A percentile compares a stretch with the other conserved stretches of the same genome.
These are phyloP conservation scores for Drosophila putrida DNA, from an alignment of 2,888 invertebrate species.

Conservation along the genomic window DNA sequence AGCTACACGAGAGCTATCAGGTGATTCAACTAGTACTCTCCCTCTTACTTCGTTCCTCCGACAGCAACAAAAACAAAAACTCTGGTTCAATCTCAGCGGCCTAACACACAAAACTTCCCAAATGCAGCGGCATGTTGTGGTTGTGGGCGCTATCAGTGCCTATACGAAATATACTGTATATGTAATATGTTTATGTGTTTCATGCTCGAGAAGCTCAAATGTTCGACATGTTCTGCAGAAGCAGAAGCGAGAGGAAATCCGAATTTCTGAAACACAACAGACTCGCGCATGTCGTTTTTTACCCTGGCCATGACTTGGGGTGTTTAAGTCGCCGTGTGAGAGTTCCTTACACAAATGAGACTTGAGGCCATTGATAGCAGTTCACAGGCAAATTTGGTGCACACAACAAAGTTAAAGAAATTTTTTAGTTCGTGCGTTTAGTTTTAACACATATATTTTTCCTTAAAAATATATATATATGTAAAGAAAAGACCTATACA, in stretches of 20 bases:
- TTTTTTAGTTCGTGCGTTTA: background rate
- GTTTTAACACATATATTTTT: background rate
- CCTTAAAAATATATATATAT: too few species aligned
- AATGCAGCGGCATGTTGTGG: constrained; percentile 44
- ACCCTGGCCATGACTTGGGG: background rate
- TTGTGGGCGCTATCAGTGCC: constrained; percentile 52
- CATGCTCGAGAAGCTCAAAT: constrained; percentile 7
- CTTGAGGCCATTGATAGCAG: background rate
- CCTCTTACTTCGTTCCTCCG: background rate
- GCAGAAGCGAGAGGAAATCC: background rate
- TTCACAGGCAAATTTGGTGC: background rate
- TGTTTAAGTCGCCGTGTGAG: constrained; percentile 13
- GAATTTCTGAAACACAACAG: background rate
- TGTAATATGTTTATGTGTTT: background rate
- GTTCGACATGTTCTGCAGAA: constrained; percentile 20
- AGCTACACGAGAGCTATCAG: background rate
- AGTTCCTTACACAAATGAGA: background rate
- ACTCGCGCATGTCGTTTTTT: background rate
- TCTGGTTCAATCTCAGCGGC: constrained; percentile 5
- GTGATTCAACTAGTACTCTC: constrained; percentile 7
- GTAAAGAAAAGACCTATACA: too few species aligned
- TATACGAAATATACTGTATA: constrained; percentile 60
- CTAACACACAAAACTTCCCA: constrained; percentile 13
- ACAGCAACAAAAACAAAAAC: constrained; percentile 16
- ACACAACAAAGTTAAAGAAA: background rate